These are phyloP conservation scores for Hystrix cristata DNA, from an alignment of 2,113 vertebrate species.

Conservation along the genomic window DNA sequence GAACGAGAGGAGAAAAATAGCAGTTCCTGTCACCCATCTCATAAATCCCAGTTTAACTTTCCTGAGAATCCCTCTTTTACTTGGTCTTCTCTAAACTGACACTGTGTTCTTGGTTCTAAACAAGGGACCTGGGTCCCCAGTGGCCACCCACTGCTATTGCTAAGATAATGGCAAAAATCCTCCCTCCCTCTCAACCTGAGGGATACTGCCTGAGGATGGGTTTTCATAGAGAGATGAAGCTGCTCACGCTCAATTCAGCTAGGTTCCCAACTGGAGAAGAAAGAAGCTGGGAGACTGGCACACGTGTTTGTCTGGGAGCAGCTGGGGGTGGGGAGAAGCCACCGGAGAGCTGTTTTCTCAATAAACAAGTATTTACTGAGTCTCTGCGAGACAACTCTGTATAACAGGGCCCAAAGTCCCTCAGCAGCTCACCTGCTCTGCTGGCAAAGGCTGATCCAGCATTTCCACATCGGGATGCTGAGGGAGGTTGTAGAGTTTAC, in stretches of 20 bases:
- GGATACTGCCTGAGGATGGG: background rate
- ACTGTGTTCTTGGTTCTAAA: background rate
- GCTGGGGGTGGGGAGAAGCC: background rate
- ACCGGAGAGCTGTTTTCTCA: background rate
- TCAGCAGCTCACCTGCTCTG: conserved; percentile 91
- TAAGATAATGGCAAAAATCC: background rate
- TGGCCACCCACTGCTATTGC: background rate
- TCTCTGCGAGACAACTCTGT: background rate
- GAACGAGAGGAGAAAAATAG: background rate
- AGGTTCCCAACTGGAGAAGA: background rate
- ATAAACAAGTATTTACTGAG: background rate
- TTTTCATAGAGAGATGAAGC: background rate
- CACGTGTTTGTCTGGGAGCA: background rate
- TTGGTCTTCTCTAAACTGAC: background rate
- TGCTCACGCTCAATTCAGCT: background rate
- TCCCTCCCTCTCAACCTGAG: too few species aligned
- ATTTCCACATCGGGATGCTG: conserved; percentile 99
- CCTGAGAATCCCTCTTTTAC: background rate
- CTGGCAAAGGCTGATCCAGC: conserved; percentile 97
- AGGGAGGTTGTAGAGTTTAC: conserved; percentile 98
- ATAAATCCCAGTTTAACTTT: background rate
- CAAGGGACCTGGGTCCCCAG: background rate
- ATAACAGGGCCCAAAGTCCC: background rate
- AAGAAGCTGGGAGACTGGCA: background rate
- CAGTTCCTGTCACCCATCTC: background rate